Evolutionary conservation across 53 echinoderm and acorn worm species (phyloP).

Genomic region (Temnopleurus reevesii): DNA sequence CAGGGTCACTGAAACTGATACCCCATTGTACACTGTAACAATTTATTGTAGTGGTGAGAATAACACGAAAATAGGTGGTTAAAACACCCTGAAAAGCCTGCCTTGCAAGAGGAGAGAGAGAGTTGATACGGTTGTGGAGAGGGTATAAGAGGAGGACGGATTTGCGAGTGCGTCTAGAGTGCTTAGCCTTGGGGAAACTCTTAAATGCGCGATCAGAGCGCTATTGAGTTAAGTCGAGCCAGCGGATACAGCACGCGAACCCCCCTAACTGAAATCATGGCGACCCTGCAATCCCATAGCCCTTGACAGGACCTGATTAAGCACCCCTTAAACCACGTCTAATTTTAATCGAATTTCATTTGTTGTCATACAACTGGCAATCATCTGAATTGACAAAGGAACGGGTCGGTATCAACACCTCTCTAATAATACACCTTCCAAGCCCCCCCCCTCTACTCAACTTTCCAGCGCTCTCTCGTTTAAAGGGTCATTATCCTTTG

Average conservation of each 20-base stretch:
- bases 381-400: conserved; percentile 47
- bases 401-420: conserved; percentile 3
- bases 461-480: not conserved
- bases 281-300: not conserved
- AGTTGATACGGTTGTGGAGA: not conserved
- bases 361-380: conserved; percentile 36
- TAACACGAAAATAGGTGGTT: conserved; percentile 65
- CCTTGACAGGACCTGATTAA: conserved; percentile 47
- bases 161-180: conserved; percentile 16
- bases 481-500: conserved; percentile 35
- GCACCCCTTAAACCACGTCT: conserved; percentile 27
- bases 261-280: not conserved
- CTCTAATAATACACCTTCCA: not conserved
- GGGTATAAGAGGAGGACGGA: conserved; percentile 28
- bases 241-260: conserved; percentile 44
- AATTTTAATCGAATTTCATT: conserved; percentile 48
- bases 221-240: conserved; percentile 51
- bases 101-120: conserved; percentile 25
- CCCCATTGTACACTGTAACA: conserved; percentile 60
- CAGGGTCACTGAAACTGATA: conserved; percentile 46
- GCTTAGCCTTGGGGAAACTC: conserved; percentile 13
- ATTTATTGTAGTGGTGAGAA: conserved; percentile 59
- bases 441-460: not conserved
- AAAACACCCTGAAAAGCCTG: conserved; percentile 55
- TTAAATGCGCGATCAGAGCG: conserved; percentile 50